Evolutionary conservation across 2,888 invertebrate species (phyloP).

Genomic region (Diplolepis rosae): DNA sequence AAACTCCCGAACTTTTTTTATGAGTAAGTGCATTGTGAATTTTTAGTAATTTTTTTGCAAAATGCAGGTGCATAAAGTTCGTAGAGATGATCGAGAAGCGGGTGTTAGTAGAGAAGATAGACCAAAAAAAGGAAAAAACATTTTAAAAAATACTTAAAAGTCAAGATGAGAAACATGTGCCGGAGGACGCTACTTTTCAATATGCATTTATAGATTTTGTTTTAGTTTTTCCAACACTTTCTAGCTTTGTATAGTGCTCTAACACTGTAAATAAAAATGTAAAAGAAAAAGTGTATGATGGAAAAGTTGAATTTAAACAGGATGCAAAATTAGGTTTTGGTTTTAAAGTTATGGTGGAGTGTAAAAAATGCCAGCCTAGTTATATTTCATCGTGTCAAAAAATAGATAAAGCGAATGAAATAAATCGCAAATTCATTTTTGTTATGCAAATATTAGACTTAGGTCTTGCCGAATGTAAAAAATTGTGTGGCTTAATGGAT

Average conservation of each 20-base stretch:
- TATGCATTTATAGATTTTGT: constrained; percentile 46
- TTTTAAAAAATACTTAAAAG: no score
- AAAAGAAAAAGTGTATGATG: constrained; percentile 46
- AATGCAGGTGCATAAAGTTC: constrained; percentile 42
- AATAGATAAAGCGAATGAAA: constrained; percentile 43
- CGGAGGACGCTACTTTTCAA: constrained; percentile 42
- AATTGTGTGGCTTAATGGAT: constrained; percentile 47
- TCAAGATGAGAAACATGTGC: no score
- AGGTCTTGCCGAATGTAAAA: constrained; percentile 46
- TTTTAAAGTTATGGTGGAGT: constrained; percentile 45
- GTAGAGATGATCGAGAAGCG: constrained; percentile 39
- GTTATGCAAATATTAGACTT: no score
- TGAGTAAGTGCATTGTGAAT: constrained; percentile 25
- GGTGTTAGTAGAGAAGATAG: constrained; percentile 40
- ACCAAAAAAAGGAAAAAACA: constrained; percentile 38
- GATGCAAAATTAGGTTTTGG: constrained; percentile 46
- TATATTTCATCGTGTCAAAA: constrained; percentile 47
- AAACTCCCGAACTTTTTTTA: no score
- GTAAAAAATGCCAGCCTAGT: constrained; percentile 44
- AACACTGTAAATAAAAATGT: constrained; percentile 33
- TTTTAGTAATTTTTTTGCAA: constrained; percentile 41
- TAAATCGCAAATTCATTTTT: constrained; percentile 48
- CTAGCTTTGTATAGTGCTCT: constrained; percentile 44
- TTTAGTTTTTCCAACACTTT: constrained; percentile 47
- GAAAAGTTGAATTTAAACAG: constrained; percentile 45